Percentiles rank a stretch among this genome's conserved stretches.
phyloP scores from a whole-genome alignment of 2,113 vertebrate genomes.

The Trichomycterus rosablanca region DNA sequence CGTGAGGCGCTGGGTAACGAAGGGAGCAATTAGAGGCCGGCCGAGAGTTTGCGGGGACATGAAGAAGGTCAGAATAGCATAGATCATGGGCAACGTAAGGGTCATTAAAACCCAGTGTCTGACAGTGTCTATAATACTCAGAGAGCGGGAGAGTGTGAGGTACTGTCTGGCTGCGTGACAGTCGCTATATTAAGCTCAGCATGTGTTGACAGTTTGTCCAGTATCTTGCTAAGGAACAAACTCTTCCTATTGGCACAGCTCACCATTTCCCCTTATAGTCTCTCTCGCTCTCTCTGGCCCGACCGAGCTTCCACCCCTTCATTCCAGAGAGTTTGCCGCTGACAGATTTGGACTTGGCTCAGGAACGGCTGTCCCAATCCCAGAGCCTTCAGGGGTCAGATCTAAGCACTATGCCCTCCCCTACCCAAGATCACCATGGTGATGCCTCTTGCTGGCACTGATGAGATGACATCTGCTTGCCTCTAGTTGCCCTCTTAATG shows the following conservation, averaged over 20 bases:
- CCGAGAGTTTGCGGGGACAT: slow-evolving; percentile 15
- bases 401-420: slow-evolving; percentile 6
- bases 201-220: slow-evolving; percentile 73
- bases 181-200: slow-evolving; percentile 70
- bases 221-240: slow-evolving; percentile 71
- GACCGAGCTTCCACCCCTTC: slow-evolving; percentile 8
- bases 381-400: slow-evolving; percentile 25
- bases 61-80: slow-evolving; percentile 17
- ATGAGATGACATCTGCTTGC: slow-evolving; percentile 28
- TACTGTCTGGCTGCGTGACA: slow-evolving; percentile 64
- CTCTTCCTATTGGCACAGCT: slow-evolving; percentile 72
- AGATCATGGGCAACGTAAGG: slow-evolving; percentile 8
- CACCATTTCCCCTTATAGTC: slow-evolving; percentile 57
- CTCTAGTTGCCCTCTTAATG: slow-evolving; percentile 11
- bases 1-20: slow-evolving; percentile 10
- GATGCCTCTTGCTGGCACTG: slow-evolving; percentile 16
- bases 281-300: slow-evolving; percentile 15
- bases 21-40: slow-evolving; percentile 24
- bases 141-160: slow-evolving; percentile 25
- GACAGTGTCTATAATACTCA: slow-evolving; percentile 29
- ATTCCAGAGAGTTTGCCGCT: slow-evolving; percentile 7
- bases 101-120: slow-evolving; percentile 15
- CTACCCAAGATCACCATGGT: neutral
- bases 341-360: slow-evolving; percentile 47
- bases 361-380: slow-evolving; percentile 32